phyloP scores from a whole-genome alignment of 2,113 vertebrate genomes.

The Etia nguti region DNA sequence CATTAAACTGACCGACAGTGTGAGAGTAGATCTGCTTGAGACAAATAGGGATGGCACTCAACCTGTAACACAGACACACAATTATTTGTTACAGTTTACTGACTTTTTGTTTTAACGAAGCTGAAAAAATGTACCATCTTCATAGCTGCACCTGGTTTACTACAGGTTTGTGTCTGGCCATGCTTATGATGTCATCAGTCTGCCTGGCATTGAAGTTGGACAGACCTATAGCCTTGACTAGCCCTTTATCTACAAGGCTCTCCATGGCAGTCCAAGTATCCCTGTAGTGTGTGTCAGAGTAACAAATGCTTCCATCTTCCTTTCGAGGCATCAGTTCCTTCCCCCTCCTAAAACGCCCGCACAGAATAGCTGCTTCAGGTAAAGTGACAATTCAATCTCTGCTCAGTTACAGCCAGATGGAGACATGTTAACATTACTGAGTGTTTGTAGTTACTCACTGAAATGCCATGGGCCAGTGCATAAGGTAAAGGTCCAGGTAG shows the following conservation, averaged over 20 bases:
- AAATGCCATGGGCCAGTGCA: conserved; percentile 79
- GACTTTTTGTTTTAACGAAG: neutral
- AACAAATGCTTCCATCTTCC: conserved; percentile 68
- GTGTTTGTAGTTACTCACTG: conserved; percentile 45
- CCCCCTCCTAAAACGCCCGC: conserved; percentile 53
- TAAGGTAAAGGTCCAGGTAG: conserved; percentile 75
- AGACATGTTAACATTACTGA: neutral
- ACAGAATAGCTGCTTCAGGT: neutral
- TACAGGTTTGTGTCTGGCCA: conserved; percentile 62
- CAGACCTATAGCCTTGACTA: conserved; percentile 70
- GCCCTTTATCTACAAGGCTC: conserved; percentile 63
- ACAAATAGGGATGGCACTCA: conserved; percentile 73
- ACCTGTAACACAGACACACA: conserved; percentile 42
- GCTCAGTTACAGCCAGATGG: neutral
- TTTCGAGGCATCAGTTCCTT: conserved; percentile 63
- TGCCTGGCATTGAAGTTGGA: conserved; percentile 75
- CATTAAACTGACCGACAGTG: conserved; percentile 58
- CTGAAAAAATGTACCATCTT: neutral
- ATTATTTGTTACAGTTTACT: neutral
- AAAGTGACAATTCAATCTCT: neutral
- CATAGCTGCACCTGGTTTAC: conserved; percentile 67
- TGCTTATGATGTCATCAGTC: conserved; percentile 63
- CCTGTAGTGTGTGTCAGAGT: conserved; percentile 70
- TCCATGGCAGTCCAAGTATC: conserved; percentile 76
- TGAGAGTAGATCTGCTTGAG: conserved; percentile 61